phyloP scores from a whole-genome alignment of 2,113 vertebrate genomes.

The Myiopsitta monachus region DNA sequence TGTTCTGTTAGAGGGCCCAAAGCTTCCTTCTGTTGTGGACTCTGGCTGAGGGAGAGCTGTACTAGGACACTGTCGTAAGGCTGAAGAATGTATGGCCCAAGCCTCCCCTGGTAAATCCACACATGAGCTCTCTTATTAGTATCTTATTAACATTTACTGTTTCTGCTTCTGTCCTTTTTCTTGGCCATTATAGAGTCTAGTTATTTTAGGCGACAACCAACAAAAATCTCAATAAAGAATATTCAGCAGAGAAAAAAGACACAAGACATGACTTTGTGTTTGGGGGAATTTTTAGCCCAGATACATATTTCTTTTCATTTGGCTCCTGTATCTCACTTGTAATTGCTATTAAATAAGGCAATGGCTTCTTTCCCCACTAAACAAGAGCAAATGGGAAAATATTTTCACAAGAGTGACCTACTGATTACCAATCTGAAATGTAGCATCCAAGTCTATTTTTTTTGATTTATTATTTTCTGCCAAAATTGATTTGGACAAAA shows the following conservation, averaged over 20 bases:
- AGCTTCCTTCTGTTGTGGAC: rapidly evolving
- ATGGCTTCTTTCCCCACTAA: slow-evolving; percentile 11
- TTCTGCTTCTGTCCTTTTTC: neutral
- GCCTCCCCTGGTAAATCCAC: neutral
- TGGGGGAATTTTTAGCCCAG: neutral
- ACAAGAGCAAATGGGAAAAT: slow-evolving; percentile 31
- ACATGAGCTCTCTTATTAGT: neutral
- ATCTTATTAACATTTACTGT: neutral
- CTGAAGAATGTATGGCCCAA: neutral
- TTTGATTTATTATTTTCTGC: slow-evolving; percentile 66
- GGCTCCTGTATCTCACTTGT: neutral
- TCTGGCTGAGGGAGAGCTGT: neutral
- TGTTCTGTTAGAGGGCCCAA: neutral
- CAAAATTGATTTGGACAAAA: slow-evolving; percentile 68
- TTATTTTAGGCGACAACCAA: neutral
- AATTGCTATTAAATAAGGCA: slow-evolving; percentile 6
- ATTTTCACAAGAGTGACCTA: slow-evolving; percentile 46
- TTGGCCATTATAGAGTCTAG: rapidly evolving
- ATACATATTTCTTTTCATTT: neutral
- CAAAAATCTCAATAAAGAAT: neutral
- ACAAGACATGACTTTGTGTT: neutral
- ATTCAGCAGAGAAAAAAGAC: neutral
- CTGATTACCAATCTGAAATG: slow-evolving; percentile 30
- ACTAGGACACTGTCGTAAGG: neutral
- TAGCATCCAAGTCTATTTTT: slow-evolving; percentile 37